Conservation (phyloP, 2,888 invertebrate species). For the Conistra vaccinii region DNA sequence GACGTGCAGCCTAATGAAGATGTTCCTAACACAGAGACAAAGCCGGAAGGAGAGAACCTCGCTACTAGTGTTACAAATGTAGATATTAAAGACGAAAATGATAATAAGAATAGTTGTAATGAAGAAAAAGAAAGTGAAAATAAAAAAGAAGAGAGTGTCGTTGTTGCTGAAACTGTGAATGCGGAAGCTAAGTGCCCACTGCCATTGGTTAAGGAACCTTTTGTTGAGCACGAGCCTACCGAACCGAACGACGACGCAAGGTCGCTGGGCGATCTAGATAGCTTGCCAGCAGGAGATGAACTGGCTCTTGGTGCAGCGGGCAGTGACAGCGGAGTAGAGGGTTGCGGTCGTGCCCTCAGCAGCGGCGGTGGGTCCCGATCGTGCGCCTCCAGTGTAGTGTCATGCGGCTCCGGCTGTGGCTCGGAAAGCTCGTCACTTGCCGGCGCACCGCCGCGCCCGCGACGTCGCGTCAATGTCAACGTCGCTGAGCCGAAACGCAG, state of each 20-base stretch:
- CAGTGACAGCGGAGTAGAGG: slow-evolving; percentile 96
- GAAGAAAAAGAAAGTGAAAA: slow-evolving; percentile 73
- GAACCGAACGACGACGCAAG: slow-evolving; percentile 86
- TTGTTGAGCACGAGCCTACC: slow-evolving; percentile 78
- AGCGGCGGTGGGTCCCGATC: slow-evolving; percentile 93
- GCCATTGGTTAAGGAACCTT: slow-evolving; percentile 74
- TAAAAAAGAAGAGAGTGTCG: slow-evolving; percentile 69
- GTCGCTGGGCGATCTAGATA: slow-evolving; percentile 85
- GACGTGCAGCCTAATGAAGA: slow-evolving; percentile 71
- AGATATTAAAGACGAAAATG: slow-evolving; percentile 68
- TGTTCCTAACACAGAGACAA: slow-evolving; percentile 68
- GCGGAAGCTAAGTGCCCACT: slow-evolving; percentile 70
- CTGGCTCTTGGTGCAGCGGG: slow-evolving; percentile 91
- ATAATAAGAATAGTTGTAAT: slow-evolving; percentile 67
- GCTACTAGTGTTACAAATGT: slow-evolving; percentile 64
- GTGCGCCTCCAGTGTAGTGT: slow-evolving; percentile 94
- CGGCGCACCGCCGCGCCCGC: slow-evolving; percentile 85
- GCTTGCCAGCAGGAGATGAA: slow-evolving; percentile 86
- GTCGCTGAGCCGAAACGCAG: slow-evolving; percentile 89
- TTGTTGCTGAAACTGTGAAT: slow-evolving; percentile 70
- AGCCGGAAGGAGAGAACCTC: slow-evolving; percentile 68
- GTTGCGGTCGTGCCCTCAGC: slow-evolving; percentile 93
- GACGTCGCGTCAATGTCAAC: slow-evolving; percentile 91
- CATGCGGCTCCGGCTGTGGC: slow-evolving; percentile 94
- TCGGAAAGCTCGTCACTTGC: slow-evolving; percentile 95